phyloP scores from a whole-genome alignment of 1,140 invertebrate species.

The Drosophila sulfurigaster region DNA sequence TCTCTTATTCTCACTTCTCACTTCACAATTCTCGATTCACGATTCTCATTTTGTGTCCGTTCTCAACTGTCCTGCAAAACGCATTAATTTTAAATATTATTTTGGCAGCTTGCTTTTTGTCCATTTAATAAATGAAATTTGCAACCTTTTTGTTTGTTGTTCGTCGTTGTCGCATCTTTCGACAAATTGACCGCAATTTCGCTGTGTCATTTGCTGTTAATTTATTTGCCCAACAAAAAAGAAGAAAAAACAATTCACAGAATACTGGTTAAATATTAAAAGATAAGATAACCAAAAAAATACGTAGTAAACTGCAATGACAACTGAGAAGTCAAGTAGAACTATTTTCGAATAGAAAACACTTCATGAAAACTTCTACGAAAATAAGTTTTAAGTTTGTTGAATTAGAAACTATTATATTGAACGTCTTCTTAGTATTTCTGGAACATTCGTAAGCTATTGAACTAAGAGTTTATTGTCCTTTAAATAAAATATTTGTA shows the following conservation, averaged over 20 bases:
- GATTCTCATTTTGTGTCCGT: not conserved
- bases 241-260: not conserved
- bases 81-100: conserved; percentile 82
- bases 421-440: no score
- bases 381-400: no score
- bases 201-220: conserved; percentile 59
- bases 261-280: conserved; percentile 4
- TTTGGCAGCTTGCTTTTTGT: conserved; percentile 67
- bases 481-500: no score
- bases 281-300: not conserved
- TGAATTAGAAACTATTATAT: no score
- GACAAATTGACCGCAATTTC: conserved; percentile 69
- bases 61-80: conserved; percentile 44
- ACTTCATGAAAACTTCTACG: no score
- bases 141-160: conserved; percentile 44
- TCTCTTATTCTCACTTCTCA: conserved; percentile 1
- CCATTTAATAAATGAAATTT: conserved; percentile 71
- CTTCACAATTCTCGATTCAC: not conserved
- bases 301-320: not conserved
- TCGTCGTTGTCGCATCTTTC: conserved; percentile 49
- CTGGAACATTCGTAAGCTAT: no score
- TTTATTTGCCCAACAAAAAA: conserved; percentile 49
- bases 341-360: no score
- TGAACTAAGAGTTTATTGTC: no score
- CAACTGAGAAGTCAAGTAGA: not conserved